Base-by-base conservation (phyloP, 2,888 invertebrate species). In the Copidosoma aretas region DNA sequence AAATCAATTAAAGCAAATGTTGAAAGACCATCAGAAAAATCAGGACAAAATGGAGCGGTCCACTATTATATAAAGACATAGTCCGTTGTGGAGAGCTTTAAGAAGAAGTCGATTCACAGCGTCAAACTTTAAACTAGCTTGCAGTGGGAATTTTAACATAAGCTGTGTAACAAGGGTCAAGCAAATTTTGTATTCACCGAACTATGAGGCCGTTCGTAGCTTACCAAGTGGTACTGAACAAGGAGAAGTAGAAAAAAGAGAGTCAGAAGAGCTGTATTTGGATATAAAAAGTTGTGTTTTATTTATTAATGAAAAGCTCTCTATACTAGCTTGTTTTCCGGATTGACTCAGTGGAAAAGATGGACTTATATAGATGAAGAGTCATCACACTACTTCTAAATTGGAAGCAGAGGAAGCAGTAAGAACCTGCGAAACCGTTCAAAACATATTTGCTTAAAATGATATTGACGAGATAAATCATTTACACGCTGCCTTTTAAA, bases 301-400 rank as follows among this genome's bases (percentile, higher is more conserved):
- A 15, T 71, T 73, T n/a, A 71, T 73, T 4, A 73, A 74, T 60
- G 46, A 43, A 14, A 60, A 60, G 14, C 12, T 60, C 49, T 54
- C 59, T 12, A 71, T 49, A 43, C 60, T 74, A 2, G 74, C 67
- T 22, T 67, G 71, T 25, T 62, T 70, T 10, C 72, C 74, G 4
- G 74, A 75, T 65, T 73, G 74, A 15, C 15, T 73, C 0, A 71
- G 73, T 24, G 73, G 53, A 15, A 59, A 67, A 8, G 67, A 75
- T 56, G 73, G 70, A 14, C 49, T 74, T 12, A 66, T 74, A 14
- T 72, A 75, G 65, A 69, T 74, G 2, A 73, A 76, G 67, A 67
- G 67, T 71, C 1, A 21, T 56, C 39, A 41, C 41, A 51, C 49
- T 58, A 4, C 54, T 19, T 43, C n/a, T 49, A 1, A 56, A 59